These are phyloP conservation scores for Cavia porcellus DNA, from an alignment of 2,113 vertebrate species.

Conservation along the genomic window DNA sequence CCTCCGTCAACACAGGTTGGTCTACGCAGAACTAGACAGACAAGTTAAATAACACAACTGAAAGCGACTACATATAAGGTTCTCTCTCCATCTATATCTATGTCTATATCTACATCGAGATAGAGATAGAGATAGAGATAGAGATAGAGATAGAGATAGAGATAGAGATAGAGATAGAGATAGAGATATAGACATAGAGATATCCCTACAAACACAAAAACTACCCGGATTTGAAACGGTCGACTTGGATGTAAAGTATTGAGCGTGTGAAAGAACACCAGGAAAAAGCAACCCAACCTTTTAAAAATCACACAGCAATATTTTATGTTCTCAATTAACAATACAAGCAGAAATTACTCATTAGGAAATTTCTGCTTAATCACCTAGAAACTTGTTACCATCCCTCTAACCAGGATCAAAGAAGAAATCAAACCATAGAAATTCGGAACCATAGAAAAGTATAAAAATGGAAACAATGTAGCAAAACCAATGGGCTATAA, in stretches of 20 bases:
- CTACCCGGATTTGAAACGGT: background rate
- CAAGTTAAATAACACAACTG: background rate
- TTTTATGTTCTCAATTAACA: slow-evolving; percentile 24
- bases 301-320: background rate
- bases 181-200: background rate
- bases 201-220: background rate
- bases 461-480: background rate
- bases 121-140: background rate
- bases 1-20: background rate
- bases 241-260: background rate
- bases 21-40: background rate
- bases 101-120: background rate
- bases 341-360: slow-evolving; percentile 37
- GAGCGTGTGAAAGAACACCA: background rate
- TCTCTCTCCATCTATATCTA: background rate
- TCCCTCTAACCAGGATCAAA: background rate
- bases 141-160: background rate
- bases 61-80: background rate
- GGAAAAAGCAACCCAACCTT: background rate
- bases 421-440: slow-evolving; percentile 30
- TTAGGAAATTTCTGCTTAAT: slow-evolving; percentile 40
- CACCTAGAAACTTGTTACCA: background rate
- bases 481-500: background rate
- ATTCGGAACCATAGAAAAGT: slow-evolving; percentile 33
- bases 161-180: no score